These are phyloP conservation scores for Cherax quadricarinatus DNA, from an alignment of 1,140 invertebrate genomes.

Conservation along the genomic window DNA sequence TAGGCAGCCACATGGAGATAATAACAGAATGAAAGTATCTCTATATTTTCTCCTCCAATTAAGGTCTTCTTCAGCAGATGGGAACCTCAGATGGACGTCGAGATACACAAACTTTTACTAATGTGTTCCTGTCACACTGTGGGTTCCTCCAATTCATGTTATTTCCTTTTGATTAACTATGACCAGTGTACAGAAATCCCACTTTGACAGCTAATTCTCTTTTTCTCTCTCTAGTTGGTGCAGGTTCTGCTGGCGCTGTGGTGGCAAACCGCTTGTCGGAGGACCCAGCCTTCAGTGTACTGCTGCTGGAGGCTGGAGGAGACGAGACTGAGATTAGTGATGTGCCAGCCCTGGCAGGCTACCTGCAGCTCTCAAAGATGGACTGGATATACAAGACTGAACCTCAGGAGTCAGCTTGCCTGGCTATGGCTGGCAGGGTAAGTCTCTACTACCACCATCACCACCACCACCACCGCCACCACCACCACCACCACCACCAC, in stretches of 20 bases:
- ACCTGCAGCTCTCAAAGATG: constrained; percentile 89
- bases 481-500: not conserved
- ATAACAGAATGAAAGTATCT: too few relatives aligned
- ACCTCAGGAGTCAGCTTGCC: constrained; percentile 88
- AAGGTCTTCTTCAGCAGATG: too few relatives aligned
- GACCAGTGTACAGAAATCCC: too few relatives aligned
- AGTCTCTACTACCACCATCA: constrained; percentile 22
- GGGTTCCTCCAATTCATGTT: too few relatives aligned
- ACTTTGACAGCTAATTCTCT: not conserved
- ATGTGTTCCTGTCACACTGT: too few relatives aligned
- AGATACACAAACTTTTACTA: too few relatives aligned
- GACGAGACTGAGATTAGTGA: constrained; percentile 94
- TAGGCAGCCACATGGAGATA: too few relatives aligned
- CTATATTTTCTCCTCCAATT: too few relatives aligned
- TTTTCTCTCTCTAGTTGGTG: constrained; percentile 83
- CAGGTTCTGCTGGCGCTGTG: constrained; percentile 96
- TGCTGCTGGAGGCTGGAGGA: constrained; percentile 92
- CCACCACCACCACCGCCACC: too few relatives aligned
- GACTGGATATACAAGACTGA: constrained; percentile 96
- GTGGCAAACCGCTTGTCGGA: constrained; percentile 94
- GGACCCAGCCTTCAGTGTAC: constrained; percentile 78
- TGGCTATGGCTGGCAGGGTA: constrained; percentile 81
- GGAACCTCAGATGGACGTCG: too few relatives aligned
- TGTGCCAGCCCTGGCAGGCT: constrained; percentile 90
- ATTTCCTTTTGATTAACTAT: too few relatives aligned